Base-by-base conservation (phyloP, 2,113 vertebrate species). In the Psittacara wagleri region DNA sequence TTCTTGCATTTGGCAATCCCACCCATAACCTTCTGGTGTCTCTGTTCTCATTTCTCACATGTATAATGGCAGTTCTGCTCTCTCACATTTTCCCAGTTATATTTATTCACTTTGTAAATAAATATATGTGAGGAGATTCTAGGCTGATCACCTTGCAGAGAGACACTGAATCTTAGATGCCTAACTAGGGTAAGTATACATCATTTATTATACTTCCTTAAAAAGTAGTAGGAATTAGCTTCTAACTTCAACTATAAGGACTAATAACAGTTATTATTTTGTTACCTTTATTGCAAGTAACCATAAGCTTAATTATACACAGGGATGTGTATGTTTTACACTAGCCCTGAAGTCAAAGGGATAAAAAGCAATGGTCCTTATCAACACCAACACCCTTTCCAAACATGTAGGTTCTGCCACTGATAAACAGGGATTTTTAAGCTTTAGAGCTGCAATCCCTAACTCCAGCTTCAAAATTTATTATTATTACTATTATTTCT, bases 401-500 rank as follows among this genome's bases (percentile, higher is more conserved):
- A 89, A 92, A 41, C 16, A 15, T 2, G 1, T 23, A 33, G 2
- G 5, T 79, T 82, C 35, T 87, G 43, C 6, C 61, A 75, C 28
- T 2, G 86, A 70, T 18, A 70, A 90, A 74, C 7, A 83, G 14
- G 5, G 55, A 51, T 82, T 94, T 92, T 88, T 55, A 75, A 39
- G 43, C 7, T 61, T 68, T 72, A 74, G 28, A 80, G 27, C 33
- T 86, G 14, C 62, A 76, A n/a, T 64, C 52, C 29, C 22, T 48
- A 72, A 57, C 14, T 81, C 13, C 29, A 86, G 24, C n/a, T 91
- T 61, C 73, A 73, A 18, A 66, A 88, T 81, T 91, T 92, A 63
- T 88, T 88, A 82, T 13, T 51, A 37, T 49, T 73, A 69, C 10
- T 83, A 75, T 70, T 95, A 94, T 72, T 95, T 86, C 69, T 82